phyloP scores from a whole-genome alignment of 2,888 invertebrate genomes.

The Cataglyphis albicans region DNA sequence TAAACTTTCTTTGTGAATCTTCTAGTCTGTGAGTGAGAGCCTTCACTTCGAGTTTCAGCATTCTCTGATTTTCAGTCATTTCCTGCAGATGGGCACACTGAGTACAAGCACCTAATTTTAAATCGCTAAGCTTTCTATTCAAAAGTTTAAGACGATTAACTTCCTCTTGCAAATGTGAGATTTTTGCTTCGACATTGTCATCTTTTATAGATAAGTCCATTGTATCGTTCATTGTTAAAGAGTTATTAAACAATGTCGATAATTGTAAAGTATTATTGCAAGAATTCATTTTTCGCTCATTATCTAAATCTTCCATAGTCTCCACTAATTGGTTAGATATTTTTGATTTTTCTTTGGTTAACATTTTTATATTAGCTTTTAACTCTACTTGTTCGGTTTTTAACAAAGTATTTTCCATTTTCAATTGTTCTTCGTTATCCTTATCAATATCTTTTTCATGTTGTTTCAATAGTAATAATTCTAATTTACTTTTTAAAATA shows the following conservation, averaged over 20 bases:
- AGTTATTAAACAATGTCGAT: conserved; percentile 52
- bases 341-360: conserved; percentile 72
- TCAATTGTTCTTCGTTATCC: conserved; percentile 50
- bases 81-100: conserved; percentile 78
- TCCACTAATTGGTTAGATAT: conserved; percentile 68
- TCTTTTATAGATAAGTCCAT: conserved; percentile 20
- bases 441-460: conserved; percentile 6
- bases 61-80: conserved; percentile 75
- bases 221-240: conserved; percentile 25
- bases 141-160: conserved; percentile 70
- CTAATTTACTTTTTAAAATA: conserved; percentile 68
- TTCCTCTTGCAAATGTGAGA: conserved; percentile 71
- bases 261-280: conserved; percentile 42
- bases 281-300: conserved; percentile 34
- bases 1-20: conserved; percentile 77
- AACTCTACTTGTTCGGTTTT: conserved; percentile 72
- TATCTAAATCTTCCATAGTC: conserved; percentile 57
- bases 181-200: conserved; percentile 55
- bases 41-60: conserved; percentile 77
- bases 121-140: conserved; percentile 78
- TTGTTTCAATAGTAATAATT: conserved; percentile 40
- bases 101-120: conserved; percentile 77
- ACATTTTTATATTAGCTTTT: conserved; percentile 62
- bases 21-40: conserved; percentile 72
- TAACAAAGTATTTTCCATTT: conserved; percentile 67